Base-by-base conservation (phyloP, 2,113 vertebrate genomes). In the Ceyx cyanopectus region DNA sequence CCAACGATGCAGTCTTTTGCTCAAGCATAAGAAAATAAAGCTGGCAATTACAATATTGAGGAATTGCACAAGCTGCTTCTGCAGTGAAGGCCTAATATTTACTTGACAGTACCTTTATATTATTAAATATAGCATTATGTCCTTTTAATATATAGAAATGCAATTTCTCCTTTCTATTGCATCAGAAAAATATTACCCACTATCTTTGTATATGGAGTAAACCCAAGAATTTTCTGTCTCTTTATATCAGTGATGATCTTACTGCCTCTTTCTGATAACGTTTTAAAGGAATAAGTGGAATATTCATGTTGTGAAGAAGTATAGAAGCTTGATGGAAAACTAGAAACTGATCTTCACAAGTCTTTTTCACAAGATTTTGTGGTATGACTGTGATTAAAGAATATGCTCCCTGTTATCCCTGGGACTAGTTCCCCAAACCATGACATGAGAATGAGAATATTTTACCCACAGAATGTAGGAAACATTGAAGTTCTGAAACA, bases 21-120 rank as follows among this genome's bases (percentile, higher is more conserved):
- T 96, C 82, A 40, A 77, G 72, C 40, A 43, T 96, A 95, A 82
- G 90, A 96, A 97, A 98, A 97, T 96, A 97, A 96, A 97, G 65
- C 86, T 92, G 84, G 96, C 93, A 97, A 96, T 97, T 96, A 97
- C 6, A 53, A 65, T 95, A 85, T 29, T 81, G 85, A 92, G 61
- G 90, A 95, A 94, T 53, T 85, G 56, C 37, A 75, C 51, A 67
- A 74, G 37, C 73, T 85, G 67, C 32, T 77, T 86, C 40, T 95
- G 70, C 81, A 87, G 75, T 66, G 45, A 29, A 19, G 66, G 37
- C 34, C 53, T 89, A 88, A 94, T 79, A 65, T 94, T 92, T 94
- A 60, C 67, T 84, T 96, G 90, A 92, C 75, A 79, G 68, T 90
- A 74, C 17, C 21, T 73, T 72, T 81, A 24, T 89, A 91, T 89